Percentiles rank a stretch among this genome's conserved stretches.
Conservation (phyloP, 92 coral and sea anemone species). For the Diadumene lineata region DNA sequence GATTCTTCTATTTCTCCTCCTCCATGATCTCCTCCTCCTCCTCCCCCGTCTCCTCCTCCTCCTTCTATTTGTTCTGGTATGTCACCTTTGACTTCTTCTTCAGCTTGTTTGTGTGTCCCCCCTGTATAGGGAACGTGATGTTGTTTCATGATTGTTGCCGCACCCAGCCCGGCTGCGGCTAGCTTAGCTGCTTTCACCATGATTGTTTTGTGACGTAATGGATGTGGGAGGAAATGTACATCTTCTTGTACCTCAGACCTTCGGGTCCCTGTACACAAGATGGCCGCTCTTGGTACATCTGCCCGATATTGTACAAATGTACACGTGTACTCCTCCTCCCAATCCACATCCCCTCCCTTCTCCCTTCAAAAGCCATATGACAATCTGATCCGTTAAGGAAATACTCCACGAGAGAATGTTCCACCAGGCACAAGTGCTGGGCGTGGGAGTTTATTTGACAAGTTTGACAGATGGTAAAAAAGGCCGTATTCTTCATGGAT, state of each 20-base stretch:
- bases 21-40: background rate
- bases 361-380: background rate
- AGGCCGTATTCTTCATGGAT: too few relatives aligned
- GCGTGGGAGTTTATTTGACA: too few relatives aligned
- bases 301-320: background rate
- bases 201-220: background rate
- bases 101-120: background rate
- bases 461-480: too few relatives aligned
- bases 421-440: too few relatives aligned
- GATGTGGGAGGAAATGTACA: background rate
- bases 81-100: background rate
- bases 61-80: background rate
- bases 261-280: background rate
- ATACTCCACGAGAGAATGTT: background rate
- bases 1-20: background rate
- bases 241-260: background rate
- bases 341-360: background rate
- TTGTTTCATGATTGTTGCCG: background rate
- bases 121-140: background rate
- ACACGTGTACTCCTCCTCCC: conserved; percentile 1
- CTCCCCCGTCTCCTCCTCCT: background rate
- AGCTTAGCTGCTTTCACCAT: background rate
- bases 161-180: background rate
- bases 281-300: background rate
- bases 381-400: background rate